Conservation (phyloP, 92 coral and sea anemone genomes). For the Desmophyllum pertusum region DNA sequence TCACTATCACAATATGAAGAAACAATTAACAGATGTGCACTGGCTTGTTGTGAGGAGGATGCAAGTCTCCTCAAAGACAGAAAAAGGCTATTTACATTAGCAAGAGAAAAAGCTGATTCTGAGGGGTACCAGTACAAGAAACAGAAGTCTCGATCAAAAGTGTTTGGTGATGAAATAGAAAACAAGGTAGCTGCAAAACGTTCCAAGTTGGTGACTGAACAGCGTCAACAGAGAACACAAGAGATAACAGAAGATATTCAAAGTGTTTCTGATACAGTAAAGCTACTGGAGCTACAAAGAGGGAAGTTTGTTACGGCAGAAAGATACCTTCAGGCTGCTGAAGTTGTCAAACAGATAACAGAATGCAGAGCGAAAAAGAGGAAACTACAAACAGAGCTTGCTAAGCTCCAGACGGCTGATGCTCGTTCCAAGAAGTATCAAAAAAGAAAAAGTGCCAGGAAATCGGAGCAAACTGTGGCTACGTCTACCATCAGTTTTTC, state of each 20-base stretch:
- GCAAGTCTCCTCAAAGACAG: slow-evolving; percentile 27
- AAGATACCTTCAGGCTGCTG: slow-evolving; percentile 54
- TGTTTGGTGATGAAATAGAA: slow-evolving; percentile 23
- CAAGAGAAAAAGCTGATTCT: slow-evolving; percentile 36
- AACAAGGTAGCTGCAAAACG: slow-evolving; percentile 1
- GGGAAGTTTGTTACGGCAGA: slow-evolving; percentile 34
- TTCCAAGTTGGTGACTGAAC: slow-evolving; percentile 24
- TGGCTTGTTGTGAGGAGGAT: slow-evolving; percentile 22
- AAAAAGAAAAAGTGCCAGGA: slow-evolving; percentile 19
- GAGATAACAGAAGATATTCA: slow-evolving; percentile 26
- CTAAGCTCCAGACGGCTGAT: slow-evolving; percentile 40
- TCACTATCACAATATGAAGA: slow-evolving; percentile 43
- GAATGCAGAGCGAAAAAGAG: slow-evolving; percentile 24
- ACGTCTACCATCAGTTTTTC: slow-evolving; percentile 37
- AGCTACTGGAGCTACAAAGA: slow-evolving; percentile 36
- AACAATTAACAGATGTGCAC: slow-evolving; percentile 11
- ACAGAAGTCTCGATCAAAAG: slow-evolving; percentile 40
- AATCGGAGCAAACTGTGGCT: slow-evolving; percentile 43
- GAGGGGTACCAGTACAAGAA: slow-evolving; percentile 42
- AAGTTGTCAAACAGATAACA: slow-evolving; percentile 32
- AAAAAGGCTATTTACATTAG: slow-evolving; percentile 11
- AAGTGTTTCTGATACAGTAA: slow-evolving; percentile 29
- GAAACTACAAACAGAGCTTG: slow-evolving; percentile 43
- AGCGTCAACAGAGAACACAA: slow-evolving; percentile 24
- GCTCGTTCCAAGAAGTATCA: slow-evolving; percentile 34